phyloP scores from a whole-genome alignment of 2,113 vertebrate species.

The Phylloscopus trochilus region DNA sequence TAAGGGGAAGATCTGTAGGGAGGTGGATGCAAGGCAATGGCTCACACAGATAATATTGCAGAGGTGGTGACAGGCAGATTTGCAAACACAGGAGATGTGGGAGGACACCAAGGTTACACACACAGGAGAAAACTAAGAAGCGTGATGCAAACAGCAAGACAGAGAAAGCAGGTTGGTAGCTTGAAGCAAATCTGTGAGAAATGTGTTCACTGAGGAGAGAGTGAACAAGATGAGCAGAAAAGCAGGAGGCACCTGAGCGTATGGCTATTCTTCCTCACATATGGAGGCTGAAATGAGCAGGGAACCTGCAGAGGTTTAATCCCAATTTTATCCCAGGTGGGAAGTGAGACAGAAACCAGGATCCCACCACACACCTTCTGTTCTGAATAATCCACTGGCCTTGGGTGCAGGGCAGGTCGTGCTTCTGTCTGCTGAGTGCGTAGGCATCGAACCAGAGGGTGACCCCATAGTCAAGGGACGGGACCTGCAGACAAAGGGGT shows the following conservation, averaged over 20 bases:
- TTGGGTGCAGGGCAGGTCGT: slow-evolving; percentile 82
- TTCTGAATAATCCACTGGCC: slow-evolving; percentile 91
- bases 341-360: neutral
- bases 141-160: neutral
- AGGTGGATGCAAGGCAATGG: slow-evolving; percentile 31
- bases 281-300: neutral
- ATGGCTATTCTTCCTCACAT: neutral
- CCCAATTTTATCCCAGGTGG: neutral
- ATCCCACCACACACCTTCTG: slow-evolving; percentile 75
- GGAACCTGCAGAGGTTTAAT: neutral
- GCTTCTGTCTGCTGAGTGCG: slow-evolving; percentile 78
- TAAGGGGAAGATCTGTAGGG: neutral
- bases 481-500: slow-evolving; percentile 74
- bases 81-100: slow-evolving; percentile 55
- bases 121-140: slow-evolving; percentile 13
- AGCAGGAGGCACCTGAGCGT: neutral
- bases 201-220: neutral
- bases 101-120: slow-evolving; percentile 56
- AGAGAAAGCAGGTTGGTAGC: neutral
- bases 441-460: slow-evolving; percentile 90
- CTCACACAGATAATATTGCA: slow-evolving; percentile 32
- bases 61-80: slow-evolving; percentile 61
- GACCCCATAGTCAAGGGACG: slow-evolving; percentile 79
- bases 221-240: neutral
- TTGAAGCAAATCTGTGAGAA: neutral